Conservation (phyloP, 2,113 vertebrate genomes). For the Leptosomus discolor region DNA sequence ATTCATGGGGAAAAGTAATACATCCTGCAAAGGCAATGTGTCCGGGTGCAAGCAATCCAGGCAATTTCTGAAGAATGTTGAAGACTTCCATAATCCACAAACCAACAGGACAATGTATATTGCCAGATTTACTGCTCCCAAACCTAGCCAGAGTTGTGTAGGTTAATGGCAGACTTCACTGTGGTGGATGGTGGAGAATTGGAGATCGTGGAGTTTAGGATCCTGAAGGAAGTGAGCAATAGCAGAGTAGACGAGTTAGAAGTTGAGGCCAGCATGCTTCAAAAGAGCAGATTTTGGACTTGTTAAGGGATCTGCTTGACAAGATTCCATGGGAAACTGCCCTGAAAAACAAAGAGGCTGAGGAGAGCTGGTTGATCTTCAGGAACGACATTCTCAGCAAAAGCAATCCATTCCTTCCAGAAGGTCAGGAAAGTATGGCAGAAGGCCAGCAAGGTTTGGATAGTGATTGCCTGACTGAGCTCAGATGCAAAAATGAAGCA, state of each 20-base stretch:
- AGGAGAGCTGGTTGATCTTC: not conserved
- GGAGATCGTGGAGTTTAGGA: not conserved
- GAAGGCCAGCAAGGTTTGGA: not conserved
- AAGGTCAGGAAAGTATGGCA: not conserved
- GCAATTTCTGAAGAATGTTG: not conserved
- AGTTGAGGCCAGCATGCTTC: not conserved
- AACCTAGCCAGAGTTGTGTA: not conserved
- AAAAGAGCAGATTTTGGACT: not conserved
- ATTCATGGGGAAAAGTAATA: not conserved
- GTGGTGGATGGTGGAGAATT: not conserved
- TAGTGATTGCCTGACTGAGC: not conserved
- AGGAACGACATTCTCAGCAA: not conserved
- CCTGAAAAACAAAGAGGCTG: not conserved
- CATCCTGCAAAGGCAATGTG: not conserved
- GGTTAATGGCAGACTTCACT: not conserved
- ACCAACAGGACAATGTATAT: rapidly evolving
- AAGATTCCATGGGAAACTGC: not conserved
- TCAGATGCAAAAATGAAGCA: not conserved
- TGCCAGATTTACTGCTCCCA: not conserved
- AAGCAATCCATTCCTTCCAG: not conserved
- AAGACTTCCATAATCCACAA: not conserved
- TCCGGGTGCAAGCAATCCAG: not conserved
- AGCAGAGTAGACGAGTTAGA: not conserved
- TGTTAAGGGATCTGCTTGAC: not conserved
- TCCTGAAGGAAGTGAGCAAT: not conserved